Conservation (phyloP, 2,888 invertebrate species). For the Drosophila meridionalis region DNA sequence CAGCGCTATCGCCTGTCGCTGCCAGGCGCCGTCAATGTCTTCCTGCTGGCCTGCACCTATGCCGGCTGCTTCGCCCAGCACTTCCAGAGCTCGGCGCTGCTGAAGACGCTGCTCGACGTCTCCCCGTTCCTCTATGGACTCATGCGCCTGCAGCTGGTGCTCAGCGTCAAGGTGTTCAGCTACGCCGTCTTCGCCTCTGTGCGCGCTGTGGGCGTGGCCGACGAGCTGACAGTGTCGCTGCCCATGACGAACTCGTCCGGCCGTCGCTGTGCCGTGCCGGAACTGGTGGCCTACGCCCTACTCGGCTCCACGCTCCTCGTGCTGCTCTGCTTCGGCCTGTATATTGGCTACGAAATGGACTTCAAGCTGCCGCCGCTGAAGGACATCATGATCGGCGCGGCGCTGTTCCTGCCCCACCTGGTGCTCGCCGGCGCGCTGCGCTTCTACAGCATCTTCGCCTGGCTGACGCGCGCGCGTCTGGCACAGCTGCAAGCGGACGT, state of each 20-base stretch:
- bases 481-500: constrained; percentile 33
- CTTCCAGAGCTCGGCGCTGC: constrained; percentile 63
- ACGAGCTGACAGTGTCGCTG: constrained; percentile 50
- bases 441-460: constrained; percentile 58
- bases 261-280: constrained; percentile 19
- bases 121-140: constrained; percentile 74
- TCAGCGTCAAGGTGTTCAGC: constrained; percentile 73
- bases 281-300: constrained; percentile 59
- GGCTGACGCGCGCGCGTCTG: constrained; percentile 65
- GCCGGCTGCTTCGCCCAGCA: constrained; percentile 76
- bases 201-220: constrained; percentile 51
- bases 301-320: constrained; percentile 67
- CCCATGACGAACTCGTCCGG: background rate
- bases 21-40: constrained; percentile 38
- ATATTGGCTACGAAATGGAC: constrained; percentile 79
- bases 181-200: constrained; percentile 67
- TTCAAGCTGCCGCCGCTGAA: constrained; percentile 77
- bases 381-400: constrained; percentile 71
- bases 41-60: constrained; percentile 51
- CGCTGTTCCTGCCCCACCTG: constrained; percentile 80
- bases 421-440: constrained; percentile 66
- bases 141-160: constrained; percentile 68
- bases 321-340: constrained; percentile 62
- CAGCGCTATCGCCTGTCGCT: constrained; percentile 52
- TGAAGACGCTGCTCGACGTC: constrained; percentile 67